Evolutionary conservation across 2,888 invertebrate species (phyloP), one percentile per base, ranked within the genome.

Genomic region (Steromphala cineraria): DNA sequence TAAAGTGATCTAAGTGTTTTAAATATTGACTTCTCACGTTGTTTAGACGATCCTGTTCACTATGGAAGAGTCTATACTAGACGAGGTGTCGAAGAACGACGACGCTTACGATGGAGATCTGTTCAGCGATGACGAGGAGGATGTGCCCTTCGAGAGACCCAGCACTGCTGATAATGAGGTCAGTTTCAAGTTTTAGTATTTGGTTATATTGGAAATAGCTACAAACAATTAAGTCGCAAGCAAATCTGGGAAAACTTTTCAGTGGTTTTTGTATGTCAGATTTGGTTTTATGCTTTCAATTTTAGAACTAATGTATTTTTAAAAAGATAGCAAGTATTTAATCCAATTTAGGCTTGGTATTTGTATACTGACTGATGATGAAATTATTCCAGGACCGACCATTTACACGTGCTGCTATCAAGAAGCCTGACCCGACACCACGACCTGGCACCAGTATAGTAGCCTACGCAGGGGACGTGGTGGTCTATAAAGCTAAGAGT

Each of bases 31-130:
- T 24, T 40, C 36, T 19, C 28, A 21, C 28, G n/a, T 7, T 19
- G 24, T 84, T n/a, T 94, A 97, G 97, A 97, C 97, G 10, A 97
- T 97, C 84, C 94, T 97, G 80, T 97, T 97, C 92, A 97, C 97
- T 28, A 96, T 96, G 84, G 96, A 96, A 87, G 95, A 97, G 53
- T 92, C 93, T 21, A 96, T 97, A 79, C 94, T 97, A 52, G 96
- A 96, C 90, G 92, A 94, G 56, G 95, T 95, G 40, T 93, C 94
- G 1, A 88, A 90, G 53, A 90, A 94, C 87, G 95, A 95, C 87
- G 90, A 92, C 85, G 93, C 92, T 21, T 93, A 90, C 85, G 92
- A 93, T 81, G 91, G 90, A 8, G 92, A 92, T 52, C 85, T 90
- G 84, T 86, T 90, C 55, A 87, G 89, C 83, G 91, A 91, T 79